Conservation (phyloP, 2,797 vertebrate species). For the Pangasius sanitwongsei region DNA sequence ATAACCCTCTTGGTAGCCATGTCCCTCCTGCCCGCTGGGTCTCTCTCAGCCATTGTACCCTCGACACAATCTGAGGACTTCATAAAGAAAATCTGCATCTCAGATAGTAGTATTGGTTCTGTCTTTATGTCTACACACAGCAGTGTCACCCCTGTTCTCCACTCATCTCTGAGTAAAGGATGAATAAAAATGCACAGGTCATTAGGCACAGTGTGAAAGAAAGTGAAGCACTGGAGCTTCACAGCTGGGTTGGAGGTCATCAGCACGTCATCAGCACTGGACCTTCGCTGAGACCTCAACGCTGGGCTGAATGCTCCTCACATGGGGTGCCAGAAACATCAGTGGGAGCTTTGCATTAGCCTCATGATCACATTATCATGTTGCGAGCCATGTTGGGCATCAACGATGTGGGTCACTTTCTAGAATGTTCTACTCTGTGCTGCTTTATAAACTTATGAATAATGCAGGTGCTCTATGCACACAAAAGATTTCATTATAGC, state of each 20-base stretch:
- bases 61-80: conserved; percentile 52
- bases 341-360: conserved; percentile 35
- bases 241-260: conserved; percentile 65
- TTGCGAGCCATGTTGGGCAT: conserved; percentile 52
- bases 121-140: conserved; percentile 63
- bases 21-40: not conserved
- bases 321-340: conserved; percentile 40
- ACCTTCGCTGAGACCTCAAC: conserved; percentile 63
- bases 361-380: conserved; percentile 37
- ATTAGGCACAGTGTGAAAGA: conserved; percentile 87
- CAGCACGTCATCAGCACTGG: conserved; percentile 70
- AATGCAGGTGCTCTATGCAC: conserved; percentile 84
- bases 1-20: not conserved
- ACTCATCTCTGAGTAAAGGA: conserved; percentile 74
- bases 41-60: conserved; percentile 51
- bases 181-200: conserved; percentile 77
- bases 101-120: conserved; percentile 59
- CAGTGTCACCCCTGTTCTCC: conserved; percentile 59
- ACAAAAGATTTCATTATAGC: conserved; percentile 89
- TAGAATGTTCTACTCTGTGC: conserved; percentile 53
- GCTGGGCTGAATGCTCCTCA: conserved; percentile 24
- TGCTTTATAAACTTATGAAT: conserved; percentile 88
- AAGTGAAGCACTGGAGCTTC: conserved; percentile 56
- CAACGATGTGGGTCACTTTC: conserved; percentile 68
- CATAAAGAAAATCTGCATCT: conserved; percentile 51